Base-by-base conservation (phyloP, 92 coral and sea anemone genomes). In the Actinostola sp. region DNA sequence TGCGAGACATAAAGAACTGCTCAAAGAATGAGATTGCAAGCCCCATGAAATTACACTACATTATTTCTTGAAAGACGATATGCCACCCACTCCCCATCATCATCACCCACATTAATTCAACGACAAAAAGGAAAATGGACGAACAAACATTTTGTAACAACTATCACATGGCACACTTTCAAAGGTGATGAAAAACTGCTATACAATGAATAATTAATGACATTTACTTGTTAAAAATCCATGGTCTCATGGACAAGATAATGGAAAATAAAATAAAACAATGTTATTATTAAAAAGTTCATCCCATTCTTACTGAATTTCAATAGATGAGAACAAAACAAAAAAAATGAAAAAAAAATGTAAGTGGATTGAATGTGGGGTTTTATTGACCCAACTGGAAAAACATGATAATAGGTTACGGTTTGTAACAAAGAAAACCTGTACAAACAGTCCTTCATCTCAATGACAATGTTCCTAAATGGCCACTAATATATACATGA, bases 331-430 rank as follows among this genome's bases (percentile, higher is more conserved):
- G n/a, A n/a, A n/a, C n/a, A n/a, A n/a, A n/a, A n/a, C n/a, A n/a
- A n/a, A n/a, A n/a, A n/a, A n/a, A n/a, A n/a, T n/a, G n/a, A n/a
- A n/a, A 11, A 36, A 36, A 36, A 36, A 36, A 36, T 36, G 42
- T 4, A 36, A 36, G 42, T 4, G 42, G 11, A 36, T 36, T 36
- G 42, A 36, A 36, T 36, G 38, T 14, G 4, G 6, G 0, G 42
- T 23, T 34, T 61, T 61, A 21, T 31, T 61, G 30, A 42, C 33
- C 19, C 65, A 59, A 38, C 66, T 61, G 66, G 10, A 19, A 27
- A 11, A 61, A 5, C 20, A 29, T 61, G 12, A 17, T 61, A 34
- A 61, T 61, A 26, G 25, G 27, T 31, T 61, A 30, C 20, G 1
- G 2, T 30, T 0, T 35, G 25, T 61, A 61, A 61, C 66, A 61